phyloP scores from a whole-genome alignment of 2,888 invertebrate species.

The Drosophila barbarae region DNA sequence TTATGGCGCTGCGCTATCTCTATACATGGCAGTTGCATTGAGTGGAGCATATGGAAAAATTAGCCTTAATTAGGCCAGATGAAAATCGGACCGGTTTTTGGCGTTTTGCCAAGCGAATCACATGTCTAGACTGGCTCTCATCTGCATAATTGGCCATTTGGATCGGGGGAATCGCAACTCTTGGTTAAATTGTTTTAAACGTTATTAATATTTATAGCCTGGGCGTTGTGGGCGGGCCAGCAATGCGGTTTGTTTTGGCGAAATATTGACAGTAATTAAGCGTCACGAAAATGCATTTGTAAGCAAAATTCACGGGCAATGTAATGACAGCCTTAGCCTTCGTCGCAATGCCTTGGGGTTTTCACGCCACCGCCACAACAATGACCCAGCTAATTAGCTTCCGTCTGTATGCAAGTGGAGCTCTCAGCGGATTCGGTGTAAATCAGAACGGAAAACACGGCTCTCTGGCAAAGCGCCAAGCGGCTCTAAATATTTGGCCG shows the following conservation, averaged over 20 bases:
- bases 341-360: slow-evolving; percentile 28
- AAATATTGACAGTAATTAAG: slow-evolving; percentile 59
- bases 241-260: slow-evolving; percentile 42
- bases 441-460: slow-evolving; percentile 19
- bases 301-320: slow-evolving; percentile 49
- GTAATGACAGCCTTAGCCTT: slow-evolving; percentile 34
- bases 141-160: slow-evolving; percentile 61
- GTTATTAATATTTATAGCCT: slow-evolving; percentile 64
- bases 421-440: slow-evolving; percentile 10
- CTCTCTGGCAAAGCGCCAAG: slow-evolving; percentile 6
- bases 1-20: neutral
- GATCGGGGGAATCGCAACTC: slow-evolving; percentile 32
- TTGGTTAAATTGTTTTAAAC: slow-evolving; percentile 44
- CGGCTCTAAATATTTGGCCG: slow-evolving; percentile 18
- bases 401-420: slow-evolving; percentile 30
- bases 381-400: slow-evolving; percentile 61
- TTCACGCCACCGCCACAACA: slow-evolving; percentile 55
- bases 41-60: slow-evolving; percentile 20
- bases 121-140: slow-evolving; percentile 61
- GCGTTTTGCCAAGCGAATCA: slow-evolving; percentile 42
- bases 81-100: slow-evolving; percentile 45
- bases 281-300: slow-evolving; percentile 45
- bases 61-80: slow-evolving; percentile 38
- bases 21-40: slow-evolving; percentile 14
- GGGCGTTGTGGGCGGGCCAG: slow-evolving; percentile 38